Evolutionary conservation across 2,888 invertebrate species (phyloP).

Genomic region (Falcaria lacertinaria): DNA sequence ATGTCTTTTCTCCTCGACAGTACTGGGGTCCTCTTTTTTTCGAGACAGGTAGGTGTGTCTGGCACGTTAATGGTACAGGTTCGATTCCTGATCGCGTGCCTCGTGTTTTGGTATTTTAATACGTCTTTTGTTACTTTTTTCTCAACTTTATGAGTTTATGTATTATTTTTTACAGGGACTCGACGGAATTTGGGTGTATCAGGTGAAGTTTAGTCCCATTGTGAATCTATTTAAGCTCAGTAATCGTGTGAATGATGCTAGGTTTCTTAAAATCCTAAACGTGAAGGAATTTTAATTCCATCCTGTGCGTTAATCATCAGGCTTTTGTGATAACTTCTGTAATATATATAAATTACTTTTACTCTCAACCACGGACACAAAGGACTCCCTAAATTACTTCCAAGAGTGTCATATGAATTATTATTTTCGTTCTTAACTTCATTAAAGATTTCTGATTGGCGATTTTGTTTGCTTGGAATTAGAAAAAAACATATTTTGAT

Average conservation of each 20-base stretch:
- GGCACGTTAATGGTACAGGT: constrained; percentile 61
- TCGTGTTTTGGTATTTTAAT: constrained; percentile 53
- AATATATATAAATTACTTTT: too few species aligned
- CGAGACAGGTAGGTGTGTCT: constrained; percentile 55
- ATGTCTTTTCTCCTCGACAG: constrained; percentile 17
- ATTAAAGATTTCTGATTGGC: too few species aligned
- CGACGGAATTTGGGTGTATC: constrained; percentile 27
- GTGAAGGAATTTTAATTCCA: neutral
- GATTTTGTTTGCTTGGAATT: too few species aligned
- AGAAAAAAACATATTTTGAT: too few species aligned
- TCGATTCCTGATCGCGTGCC: constrained; percentile 68
- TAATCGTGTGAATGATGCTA: neutral
- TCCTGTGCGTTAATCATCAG: neutral
- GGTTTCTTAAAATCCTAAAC: neutral
- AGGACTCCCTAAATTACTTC: too few species aligned
- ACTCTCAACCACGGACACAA: too few species aligned
- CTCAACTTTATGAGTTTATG: constrained; percentile 20
- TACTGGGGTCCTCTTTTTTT: constrained; percentile 44
- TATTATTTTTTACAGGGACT: constrained; percentile 23
- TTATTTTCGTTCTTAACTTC: too few species aligned
- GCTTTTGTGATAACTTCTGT: too few species aligned
- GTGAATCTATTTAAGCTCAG: neutral
- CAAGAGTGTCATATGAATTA: too few species aligned
- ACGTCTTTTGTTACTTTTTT: constrained; percentile 32
- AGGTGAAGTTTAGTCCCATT: constrained; percentile 13